Evolutionary conservation across 2,888 invertebrate species (phyloP), one percentile per base, ranked within the genome.

Genomic region (Caradrina kadenii): DNA sequence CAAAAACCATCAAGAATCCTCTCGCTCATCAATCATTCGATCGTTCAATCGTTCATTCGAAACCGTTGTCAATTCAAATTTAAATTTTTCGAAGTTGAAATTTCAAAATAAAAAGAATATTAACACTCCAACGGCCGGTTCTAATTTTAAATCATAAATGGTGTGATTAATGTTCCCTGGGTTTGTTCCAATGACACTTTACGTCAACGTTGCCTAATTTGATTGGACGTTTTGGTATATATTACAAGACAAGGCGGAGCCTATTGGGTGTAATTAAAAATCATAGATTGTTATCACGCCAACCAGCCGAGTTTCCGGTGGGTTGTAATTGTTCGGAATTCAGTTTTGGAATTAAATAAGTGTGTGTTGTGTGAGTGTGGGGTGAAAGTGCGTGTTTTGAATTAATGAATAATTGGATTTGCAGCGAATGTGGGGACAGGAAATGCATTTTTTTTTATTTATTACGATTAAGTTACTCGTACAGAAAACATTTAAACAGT

Each of bases 161-260:
- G 85, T 85, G 89, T 94, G 93, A 94, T 94, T 93, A 93, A 93
- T 93, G 92, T 91, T 89, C 89, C 86, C 85, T 79, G 87, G 82
- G 86, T 89, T 86, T 81, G 84, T 82, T 80, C 75, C 73, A 83
- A 84, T 84, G 84, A 84, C 87, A 94, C 91, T 91, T 89, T 89
- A 91, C 89, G 93, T 94, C 93, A 93, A 82, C 92, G 88, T 81
- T 86, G 87, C 86, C 85, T 94, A 94, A 95, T 93, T 90, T 90
- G 94, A 95, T 95, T 95, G 94, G 95, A 94, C 94, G 92, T 92
- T 92, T 93, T 86, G 89, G 91, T 93, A 93, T 93, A 93, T 93
- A 94, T 93, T 84, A 84, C 90, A 88, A 89, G 89, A 82, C 86
- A 89, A 88, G 93, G 92, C 91, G 93, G 93, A 81, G 93, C 89